A percentile compares a stretch with the other conserved stretches of the same genome.
Evolutionary conservation across 1,140 invertebrate genomes (phyloP).

Genomic region (Camponotus pennsylvanicus): DNA sequence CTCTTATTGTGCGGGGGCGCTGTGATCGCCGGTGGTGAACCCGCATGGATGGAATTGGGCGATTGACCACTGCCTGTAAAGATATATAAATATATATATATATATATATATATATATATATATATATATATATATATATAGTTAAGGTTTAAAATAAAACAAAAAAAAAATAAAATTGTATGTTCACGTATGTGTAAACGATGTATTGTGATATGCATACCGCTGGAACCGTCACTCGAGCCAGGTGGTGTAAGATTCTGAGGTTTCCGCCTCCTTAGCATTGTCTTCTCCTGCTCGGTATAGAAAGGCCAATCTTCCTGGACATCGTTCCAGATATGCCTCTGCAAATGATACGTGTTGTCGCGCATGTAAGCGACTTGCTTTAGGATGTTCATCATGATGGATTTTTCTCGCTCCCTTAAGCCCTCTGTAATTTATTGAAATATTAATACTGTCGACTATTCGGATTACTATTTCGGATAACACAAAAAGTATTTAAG

Average conservation of each 20-base stretch:
- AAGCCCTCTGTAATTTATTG: constrained; percentile 91
- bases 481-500: not conserved
- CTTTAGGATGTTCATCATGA: constrained; percentile 91
- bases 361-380: constrained; percentile 93
- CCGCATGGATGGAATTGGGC: constrained; percentile 90
- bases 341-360: constrained; percentile 94
- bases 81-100: not conserved
- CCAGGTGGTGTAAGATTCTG: constrained; percentile 95
- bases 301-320: constrained; percentile 98
- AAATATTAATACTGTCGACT: not conserved
- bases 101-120: not conserved
- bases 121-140: not conserved
- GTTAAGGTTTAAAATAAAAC: too few relatives aligned
- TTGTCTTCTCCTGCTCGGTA: constrained; percentile 94
- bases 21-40: constrained; percentile 87
- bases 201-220: constrained; percentile 78
- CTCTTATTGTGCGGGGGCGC: constrained; percentile 83
- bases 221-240: constrained; percentile 92
- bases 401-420: constrained; percentile 92
- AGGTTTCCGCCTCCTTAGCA: constrained; percentile 95
- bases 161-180: constrained; percentile 3
- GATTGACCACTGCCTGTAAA: constrained; percentile 88
- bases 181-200: constrained; percentile 5
- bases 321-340: constrained; percentile 96
- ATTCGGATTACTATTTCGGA: not conserved